Base-by-base conservation (phyloP, 2,888 invertebrate species). In the Drosophila pegasa region DNA sequence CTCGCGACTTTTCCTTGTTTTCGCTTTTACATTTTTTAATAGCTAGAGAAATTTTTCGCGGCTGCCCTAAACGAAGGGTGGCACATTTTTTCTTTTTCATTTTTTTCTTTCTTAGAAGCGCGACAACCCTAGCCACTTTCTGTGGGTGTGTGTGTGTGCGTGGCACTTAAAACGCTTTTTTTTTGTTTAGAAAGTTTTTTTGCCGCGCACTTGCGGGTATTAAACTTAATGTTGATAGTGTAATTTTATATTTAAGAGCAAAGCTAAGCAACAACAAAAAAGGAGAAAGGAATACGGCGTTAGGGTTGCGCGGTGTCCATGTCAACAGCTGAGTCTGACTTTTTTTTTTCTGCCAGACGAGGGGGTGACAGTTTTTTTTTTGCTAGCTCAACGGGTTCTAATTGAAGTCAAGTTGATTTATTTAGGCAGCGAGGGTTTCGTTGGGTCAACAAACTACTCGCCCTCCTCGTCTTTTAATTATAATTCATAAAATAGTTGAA, bases 151-250 rank as follows among this genome's bases (percentile, higher is more conserved):
- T 61, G 55, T 50, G 80, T 45, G 65, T 58, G 71, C 69, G 69
- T 60, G 73, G 76, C 86, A 85, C 85, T 89, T 89, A 87, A 89
- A 87, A 86, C 80, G 75, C 63, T 71, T 87, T 71, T 71, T 56
- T 72, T 38, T 51, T 41, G 45, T 47, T 20, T 31, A 38, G 40
- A 60, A 71, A 38, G 66, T 60, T 62, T 31, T 55, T 37, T 33
- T 54, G 50, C 51, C 71, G 57, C 55, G 62, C 73, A 87, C 89
- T 89, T 85, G 89, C 85, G 89, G 89, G 88, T 86, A 88, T 86
- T 88, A 86, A 88, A 83, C 88, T 75, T 89, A 88, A 88, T 88
- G 89, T 86, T 86, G 87, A 86, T 86, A 89, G 88, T 86, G 89
- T 86, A 86, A 86, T 86, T 89, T 86, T 88, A 89, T 86, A 86